These are phyloP conservation scores for Aplidium turbinatum DNA, from an alignment of 23 tunicate genomes.

Conservation along the genomic window DNA sequence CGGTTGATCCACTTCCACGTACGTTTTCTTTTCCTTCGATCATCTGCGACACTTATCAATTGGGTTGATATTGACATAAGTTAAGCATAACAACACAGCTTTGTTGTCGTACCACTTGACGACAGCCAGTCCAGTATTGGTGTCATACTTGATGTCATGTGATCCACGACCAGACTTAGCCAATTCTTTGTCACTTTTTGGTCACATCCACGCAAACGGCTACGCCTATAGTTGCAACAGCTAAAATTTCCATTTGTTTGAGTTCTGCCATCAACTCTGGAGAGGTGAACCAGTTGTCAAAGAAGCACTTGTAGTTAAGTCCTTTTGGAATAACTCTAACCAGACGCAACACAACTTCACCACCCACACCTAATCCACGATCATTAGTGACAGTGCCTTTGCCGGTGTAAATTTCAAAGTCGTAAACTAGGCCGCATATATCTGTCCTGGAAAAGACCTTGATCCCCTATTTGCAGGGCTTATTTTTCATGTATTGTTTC, in stretches of 20 bases:
- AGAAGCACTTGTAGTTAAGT: too few species aligned
- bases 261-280: neutral
- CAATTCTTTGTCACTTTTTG: too few species aligned
- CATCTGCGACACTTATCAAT: neutral
- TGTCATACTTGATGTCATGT: neutral
- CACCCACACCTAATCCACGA: too few species aligned
- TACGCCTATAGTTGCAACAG: too few species aligned
- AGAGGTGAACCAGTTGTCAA: conserved; percentile 7
- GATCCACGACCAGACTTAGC: neutral
- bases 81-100: neutral
- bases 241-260: neutral
- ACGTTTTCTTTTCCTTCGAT: conserved; percentile 5
- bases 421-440: too few species aligned
- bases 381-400: too few species aligned
- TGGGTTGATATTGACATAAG: neutral
- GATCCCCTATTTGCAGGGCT: neutral
- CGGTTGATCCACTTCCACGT: neutral
- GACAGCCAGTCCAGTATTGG: neutral
- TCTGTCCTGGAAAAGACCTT: neutral
- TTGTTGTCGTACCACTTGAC: neutral
- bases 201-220: too few species aligned
- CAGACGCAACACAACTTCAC: too few species aligned
- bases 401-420: neutral
- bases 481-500: too few species aligned
- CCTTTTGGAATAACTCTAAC: too few species aligned